Conservation (phyloP, 2,888 invertebrate genomes). For the Cenopis cana region DNA sequence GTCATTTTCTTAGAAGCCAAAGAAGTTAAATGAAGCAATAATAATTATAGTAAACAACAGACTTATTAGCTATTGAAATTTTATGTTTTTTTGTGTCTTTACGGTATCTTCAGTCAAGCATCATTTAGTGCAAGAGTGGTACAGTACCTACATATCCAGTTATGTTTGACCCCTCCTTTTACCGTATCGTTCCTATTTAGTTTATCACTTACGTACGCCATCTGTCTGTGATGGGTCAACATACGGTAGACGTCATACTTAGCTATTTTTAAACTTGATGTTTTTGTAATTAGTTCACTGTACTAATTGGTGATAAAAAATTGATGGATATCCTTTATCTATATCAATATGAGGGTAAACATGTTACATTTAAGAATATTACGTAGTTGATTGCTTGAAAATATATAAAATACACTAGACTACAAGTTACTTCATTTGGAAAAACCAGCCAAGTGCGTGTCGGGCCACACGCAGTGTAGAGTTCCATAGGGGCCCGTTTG, state of each 20-base stretch:
- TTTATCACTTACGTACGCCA: constrained; percentile 24
- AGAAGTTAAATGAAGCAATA: constrained; percentile 52
- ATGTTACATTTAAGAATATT: neutral
- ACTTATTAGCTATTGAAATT: constrained; percentile 57
- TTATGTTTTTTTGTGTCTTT: constrained; percentile 51
- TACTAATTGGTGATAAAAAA: constrained; percentile 50
- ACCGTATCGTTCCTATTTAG: constrained; percentile 13
- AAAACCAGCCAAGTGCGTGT: neutral
- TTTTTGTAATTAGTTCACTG: constrained; percentile 55
- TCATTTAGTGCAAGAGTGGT: constrained; percentile 60
- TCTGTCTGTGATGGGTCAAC: constrained; percentile 47
- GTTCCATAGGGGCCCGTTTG: too few species aligned
- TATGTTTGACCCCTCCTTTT: constrained; percentile 47
- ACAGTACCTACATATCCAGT: constrained; percentile 50
- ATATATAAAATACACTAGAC: neutral
- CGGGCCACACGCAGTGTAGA: too few species aligned
- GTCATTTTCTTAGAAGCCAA: constrained; percentile 38
- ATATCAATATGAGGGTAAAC: constrained; percentile 2
- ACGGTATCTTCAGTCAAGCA: constrained; percentile 58
- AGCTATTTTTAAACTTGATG: constrained; percentile 57
- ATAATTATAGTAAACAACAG: constrained; percentile 56
- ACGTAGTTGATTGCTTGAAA: neutral
- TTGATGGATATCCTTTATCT: constrained; percentile 16
- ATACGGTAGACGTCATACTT: constrained; percentile 46
- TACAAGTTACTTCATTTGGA: neutral